A percentile compares a stretch with the other conserved stretches of the same genome.
phyloP scores from a whole-genome alignment of 2,113 vertebrate genomes.

The Clinocottus analis region DNA sequence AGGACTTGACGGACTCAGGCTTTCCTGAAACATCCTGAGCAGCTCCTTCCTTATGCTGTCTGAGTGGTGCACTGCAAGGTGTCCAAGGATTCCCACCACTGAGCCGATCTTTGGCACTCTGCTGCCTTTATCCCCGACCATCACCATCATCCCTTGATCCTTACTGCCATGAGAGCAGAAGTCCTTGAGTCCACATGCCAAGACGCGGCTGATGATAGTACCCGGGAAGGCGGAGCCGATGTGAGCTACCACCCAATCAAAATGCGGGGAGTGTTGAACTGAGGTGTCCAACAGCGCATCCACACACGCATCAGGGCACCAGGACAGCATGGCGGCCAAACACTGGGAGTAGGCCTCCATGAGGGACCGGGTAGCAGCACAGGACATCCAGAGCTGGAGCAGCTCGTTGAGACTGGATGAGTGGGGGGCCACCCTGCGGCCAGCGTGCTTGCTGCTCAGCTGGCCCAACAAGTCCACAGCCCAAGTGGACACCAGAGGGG shows the following conservation, averaged over 20 bases:
- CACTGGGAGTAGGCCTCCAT: slow-evolving; percentile 97
- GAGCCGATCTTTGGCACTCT: slow-evolving; percentile 93
- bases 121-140: slow-evolving; percentile 83
- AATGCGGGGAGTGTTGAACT: slow-evolving; percentile 94
- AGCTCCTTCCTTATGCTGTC: slow-evolving; percentile 94
- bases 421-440: slow-evolving; percentile 87
- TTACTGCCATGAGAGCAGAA: slow-evolving; percentile 88
- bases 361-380: slow-evolving; percentile 89
- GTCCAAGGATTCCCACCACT: slow-evolving; percentile 93
- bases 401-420: slow-evolving; percentile 92
- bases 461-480: slow-evolving; percentile 96
- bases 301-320: slow-evolving; percentile 94
- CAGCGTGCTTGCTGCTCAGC: slow-evolving; percentile 92
- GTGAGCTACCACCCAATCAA: slow-evolving; percentile 98
- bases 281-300: slow-evolving; percentile 94
- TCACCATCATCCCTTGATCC: slow-evolving; percentile 72
- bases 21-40: slow-evolving; percentile 93
- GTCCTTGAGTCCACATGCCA: slow-evolving; percentile 94
- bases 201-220: slow-evolving; percentile 94
- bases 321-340: slow-evolving; percentile 90
- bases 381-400: slow-evolving; percentile 96
- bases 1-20: slow-evolving; percentile 77
- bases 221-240: slow-evolving; percentile 94
- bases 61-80: slow-evolving; percentile 90
- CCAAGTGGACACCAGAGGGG: slow-evolving; percentile 91